Evolutionary conservation across 2,113 vertebrate species (phyloP).

Genomic region (Nannospalax galili): DNA sequence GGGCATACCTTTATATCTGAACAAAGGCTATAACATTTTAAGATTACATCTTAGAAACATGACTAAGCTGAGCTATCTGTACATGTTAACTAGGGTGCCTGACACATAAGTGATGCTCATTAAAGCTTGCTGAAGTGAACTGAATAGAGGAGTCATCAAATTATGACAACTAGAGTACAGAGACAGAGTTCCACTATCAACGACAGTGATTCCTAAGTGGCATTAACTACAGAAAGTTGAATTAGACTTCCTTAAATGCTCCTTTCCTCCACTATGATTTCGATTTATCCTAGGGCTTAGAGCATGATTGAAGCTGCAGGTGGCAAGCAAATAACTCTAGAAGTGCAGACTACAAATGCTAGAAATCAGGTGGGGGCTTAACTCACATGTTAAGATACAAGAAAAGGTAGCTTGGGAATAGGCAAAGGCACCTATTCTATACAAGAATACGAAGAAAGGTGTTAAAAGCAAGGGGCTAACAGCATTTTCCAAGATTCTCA

Average conservation of each 20-base stretch:
- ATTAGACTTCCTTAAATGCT: constrained; percentile 47
- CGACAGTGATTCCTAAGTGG: background rate
- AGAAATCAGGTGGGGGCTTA: constrained; percentile 27
- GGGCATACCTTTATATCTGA: constrained; percentile 8
- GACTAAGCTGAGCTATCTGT: background rate
- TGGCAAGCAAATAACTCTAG: constrained; percentile 32
- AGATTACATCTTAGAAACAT: constrained; percentile 20
- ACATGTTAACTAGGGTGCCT: constrained; percentile 34
- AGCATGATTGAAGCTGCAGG: constrained; percentile 24
- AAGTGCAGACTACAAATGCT: constrained; percentile 38
- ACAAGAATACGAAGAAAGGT: background rate
- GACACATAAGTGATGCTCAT: constrained; percentile 4
- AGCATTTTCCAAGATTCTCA: constrained; percentile 49
- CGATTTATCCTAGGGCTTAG: constrained; percentile 23
- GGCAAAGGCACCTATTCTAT: background rate
- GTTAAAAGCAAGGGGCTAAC: constrained; percentile 16
- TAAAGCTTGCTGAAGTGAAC: constrained; percentile 45
- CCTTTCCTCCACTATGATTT: background rate
- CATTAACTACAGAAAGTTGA: background rate
- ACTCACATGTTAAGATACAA: constrained; percentile 33
- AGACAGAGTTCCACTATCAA: background rate
- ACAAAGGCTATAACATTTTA: constrained; percentile 53
- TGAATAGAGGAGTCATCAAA: constrained; percentile 37
- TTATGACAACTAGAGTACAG: constrained; percentile 15
- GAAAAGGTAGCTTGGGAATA: constrained; percentile 41